These are phyloP conservation scores for Istiophorus platypterus DNA, from an alignment of 2,113 vertebrate genomes.

Conservation along the genomic window DNA sequence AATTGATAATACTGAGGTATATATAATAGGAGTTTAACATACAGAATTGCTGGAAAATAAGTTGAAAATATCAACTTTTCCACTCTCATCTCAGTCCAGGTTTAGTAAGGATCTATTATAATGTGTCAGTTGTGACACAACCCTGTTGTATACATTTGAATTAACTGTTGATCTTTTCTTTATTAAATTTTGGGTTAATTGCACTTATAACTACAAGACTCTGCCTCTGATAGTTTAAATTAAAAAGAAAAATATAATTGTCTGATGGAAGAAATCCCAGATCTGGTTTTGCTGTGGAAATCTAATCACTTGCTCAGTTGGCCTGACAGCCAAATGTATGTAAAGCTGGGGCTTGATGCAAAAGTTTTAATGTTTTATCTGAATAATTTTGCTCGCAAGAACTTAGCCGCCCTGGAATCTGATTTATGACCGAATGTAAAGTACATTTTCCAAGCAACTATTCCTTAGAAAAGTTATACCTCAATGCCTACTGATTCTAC, in stretches of 20 bases:
- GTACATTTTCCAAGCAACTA: neutral
- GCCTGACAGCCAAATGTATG: neutral
- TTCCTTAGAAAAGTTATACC: neutral
- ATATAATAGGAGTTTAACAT: no score
- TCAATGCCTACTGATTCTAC: neutral
- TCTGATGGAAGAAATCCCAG: slow-evolving; percentile 10
- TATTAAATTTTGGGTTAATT: neutral
- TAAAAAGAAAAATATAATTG: neutral
- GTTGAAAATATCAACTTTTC: neutral
- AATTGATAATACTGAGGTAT: no score
- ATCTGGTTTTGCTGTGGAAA: neutral
- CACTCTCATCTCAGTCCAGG: neutral
- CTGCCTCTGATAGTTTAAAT: neutral
- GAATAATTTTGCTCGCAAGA: neutral
- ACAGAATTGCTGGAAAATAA: no score
- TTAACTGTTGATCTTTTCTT: neutral
- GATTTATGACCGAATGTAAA: slow-evolving; percentile 13
- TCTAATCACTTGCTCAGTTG: neutral
- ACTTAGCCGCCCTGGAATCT: neutral
- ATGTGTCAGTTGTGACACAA: neutral
- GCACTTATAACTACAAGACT: neutral
- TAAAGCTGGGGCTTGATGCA: neutral
- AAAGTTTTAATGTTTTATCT: neutral
- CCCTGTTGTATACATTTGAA: neutral
- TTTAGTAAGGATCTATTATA: neutral